Percentiles rank a stretch among this genome's conserved stretches.
These are phyloP conservation scores for Isurus oxyrinchus DNA, from an alignment of 2,113 vertebrate genomes.

Conservation along the genomic window DNA sequence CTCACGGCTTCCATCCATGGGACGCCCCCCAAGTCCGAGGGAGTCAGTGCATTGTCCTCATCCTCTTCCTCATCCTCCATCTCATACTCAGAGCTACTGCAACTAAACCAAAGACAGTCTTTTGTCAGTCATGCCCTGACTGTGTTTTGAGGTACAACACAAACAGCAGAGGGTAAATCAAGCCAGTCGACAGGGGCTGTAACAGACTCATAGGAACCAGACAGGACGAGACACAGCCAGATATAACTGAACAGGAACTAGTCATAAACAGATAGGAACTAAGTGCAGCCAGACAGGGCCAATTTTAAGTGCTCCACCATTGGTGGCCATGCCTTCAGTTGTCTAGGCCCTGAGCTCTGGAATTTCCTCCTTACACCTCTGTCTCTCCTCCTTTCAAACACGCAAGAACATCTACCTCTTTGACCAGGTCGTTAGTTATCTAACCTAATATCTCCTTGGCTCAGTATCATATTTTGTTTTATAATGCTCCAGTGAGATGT, in stretches of 20 bases:
- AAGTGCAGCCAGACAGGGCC: background rate
- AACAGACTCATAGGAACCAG: background rate
- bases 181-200: background rate
- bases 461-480: no score
- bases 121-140: background rate
- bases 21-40: constrained; percentile 81
- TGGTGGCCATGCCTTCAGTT: no score
- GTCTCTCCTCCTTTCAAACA: no score
- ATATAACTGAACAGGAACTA: background rate
- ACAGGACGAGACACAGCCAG: background rate
- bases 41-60: constrained; percentile 48
- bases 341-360: no score
- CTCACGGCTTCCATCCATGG: constrained; percentile 88
- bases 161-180: no score
- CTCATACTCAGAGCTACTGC: constrained; percentile 92
- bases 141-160: background rate
- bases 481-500: no score
- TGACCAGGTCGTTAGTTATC: no score
- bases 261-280: no score
- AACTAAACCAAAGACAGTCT: constrained; percentile 14
- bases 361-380: no score
- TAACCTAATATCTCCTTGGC: no score
- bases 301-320: no score
- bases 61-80: constrained; percentile 66
- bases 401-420: no score